Percentiles rank a stretch among this genome's conserved stretches.
Evolutionary conservation across 2,797 vertebrate genomes (phyloP).

Genomic region (Peromyscus eremicus): DNA sequence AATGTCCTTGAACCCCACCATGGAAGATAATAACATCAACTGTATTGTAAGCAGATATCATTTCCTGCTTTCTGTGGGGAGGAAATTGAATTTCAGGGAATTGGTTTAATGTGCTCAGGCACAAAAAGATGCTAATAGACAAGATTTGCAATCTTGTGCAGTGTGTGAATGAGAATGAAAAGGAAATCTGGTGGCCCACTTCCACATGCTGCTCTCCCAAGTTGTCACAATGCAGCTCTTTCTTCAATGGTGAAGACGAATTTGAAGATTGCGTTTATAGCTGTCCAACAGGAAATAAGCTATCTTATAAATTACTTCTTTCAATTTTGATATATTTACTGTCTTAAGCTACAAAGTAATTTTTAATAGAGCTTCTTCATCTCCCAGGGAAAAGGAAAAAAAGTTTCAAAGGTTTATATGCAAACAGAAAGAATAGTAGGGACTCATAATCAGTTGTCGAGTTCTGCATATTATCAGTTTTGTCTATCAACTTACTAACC

Average conservation of each 20-base stretch:
- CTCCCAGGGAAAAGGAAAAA: background rate
- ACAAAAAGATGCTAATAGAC: conserved; percentile 38
- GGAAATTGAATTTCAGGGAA: conserved; percentile 74
- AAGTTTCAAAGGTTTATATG: background rate
- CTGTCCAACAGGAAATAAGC: background rate
- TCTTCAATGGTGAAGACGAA: conserved; percentile 22
- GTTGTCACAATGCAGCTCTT: background rate
- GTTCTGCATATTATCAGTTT: background rate
- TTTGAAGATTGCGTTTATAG: conserved; percentile 32
- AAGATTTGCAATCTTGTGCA: background rate
- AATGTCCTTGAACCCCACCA: conserved; percentile 51
- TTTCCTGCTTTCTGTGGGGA: conserved; percentile 64
- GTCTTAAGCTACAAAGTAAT: background rate
- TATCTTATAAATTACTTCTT: background rate
- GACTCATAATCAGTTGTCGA: background rate
- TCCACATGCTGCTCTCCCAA: background rate
- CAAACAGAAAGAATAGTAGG: background rate
- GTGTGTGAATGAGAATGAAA: background rate
- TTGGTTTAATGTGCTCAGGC: conserved; percentile 45
- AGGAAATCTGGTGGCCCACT: background rate
- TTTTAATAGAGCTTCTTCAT: background rate
- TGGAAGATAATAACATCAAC: conserved; percentile 65
- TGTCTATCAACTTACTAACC: background rate
- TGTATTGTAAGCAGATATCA: conserved; percentile 62
- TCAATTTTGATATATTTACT: background rate